Evolutionary conservation across 2,888 invertebrate species (phyloP).

Genomic region (Tholera decimalis): DNA sequence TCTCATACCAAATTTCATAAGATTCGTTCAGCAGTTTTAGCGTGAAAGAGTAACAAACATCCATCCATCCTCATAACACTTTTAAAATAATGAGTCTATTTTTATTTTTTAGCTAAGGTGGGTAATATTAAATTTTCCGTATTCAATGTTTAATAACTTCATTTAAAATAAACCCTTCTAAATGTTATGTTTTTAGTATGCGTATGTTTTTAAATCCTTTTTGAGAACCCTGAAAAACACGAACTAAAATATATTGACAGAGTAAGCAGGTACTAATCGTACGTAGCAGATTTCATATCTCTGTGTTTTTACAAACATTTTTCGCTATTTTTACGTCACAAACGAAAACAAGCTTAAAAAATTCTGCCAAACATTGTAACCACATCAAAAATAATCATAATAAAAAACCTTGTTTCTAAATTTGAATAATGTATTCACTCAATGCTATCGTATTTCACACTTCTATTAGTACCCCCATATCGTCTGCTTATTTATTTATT

Average conservation of each 20-base stretch:
- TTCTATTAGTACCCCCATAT: constrained; percentile 82
- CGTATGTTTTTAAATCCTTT: too few species aligned
- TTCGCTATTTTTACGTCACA: neutral
- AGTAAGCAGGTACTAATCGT: neutral
- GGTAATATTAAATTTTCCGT: too few species aligned
- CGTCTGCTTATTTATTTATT: constrained; percentile 60
- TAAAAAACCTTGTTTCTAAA: constrained; percentile 80
- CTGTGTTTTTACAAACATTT: neutral
- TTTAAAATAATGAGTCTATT: too few species aligned
- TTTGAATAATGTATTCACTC: constrained; percentile 85
- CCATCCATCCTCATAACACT: too few species aligned
- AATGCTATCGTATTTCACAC: constrained; percentile 85
- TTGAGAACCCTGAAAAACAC: too few species aligned
- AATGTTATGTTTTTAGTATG: too few species aligned
- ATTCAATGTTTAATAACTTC: too few species aligned
- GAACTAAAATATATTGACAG: neutral
- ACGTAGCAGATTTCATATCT: neutral
- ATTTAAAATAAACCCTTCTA: too few species aligned
- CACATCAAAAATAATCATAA: constrained; percentile 68
- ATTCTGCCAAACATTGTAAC: constrained; percentile 63
- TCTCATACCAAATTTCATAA: too few species aligned
- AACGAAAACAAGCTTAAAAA: constrained; percentile 31
- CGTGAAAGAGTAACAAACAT: too few species aligned
- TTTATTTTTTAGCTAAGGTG: too few species aligned
- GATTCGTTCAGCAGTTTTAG: too few species aligned